Evolutionary conservation across 2,888 invertebrate species (phyloP).

Genomic region (Acrobasis repandana): DNA sequence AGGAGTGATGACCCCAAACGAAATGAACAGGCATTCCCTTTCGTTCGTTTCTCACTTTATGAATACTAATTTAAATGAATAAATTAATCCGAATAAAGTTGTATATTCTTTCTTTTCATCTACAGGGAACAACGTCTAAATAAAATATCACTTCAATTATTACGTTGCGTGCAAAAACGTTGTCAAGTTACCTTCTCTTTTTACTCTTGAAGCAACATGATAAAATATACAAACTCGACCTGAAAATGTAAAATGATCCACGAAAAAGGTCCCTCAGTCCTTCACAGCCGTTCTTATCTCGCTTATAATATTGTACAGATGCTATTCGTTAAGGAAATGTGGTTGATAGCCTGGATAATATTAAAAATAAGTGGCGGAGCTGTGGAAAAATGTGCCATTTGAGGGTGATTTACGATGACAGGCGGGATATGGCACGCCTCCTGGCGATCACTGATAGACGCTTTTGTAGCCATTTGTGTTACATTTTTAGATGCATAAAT

Average conservation of each 20-base stretch:
- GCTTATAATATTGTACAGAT: constrained; percentile 9
- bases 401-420: constrained; percentile 12
- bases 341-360: constrained; percentile 19
- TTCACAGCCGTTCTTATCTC: background rate
- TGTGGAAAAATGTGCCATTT: constrained; percentile 18
- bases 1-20: too few relatives aligned
- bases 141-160: background rate
- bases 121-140: too few relatives aligned
- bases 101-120: too few relatives aligned
- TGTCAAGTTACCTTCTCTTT: background rate
- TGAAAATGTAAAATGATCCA: background rate
- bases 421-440: constrained; percentile 14
- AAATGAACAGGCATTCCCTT: too few relatives aligned
- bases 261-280: background rate
- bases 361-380: constrained; percentile 10
- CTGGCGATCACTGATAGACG: background rate
- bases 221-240: background rate
- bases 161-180: background rate
- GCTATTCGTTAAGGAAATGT: constrained; percentile 21
- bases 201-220: background rate
- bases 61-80: too few relatives aligned
- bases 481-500: background rate
- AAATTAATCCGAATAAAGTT: too few relatives aligned
- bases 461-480: background rate
- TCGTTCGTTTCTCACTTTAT: too few relatives aligned